Conservation (phyloP, 2,113 vertebrate genomes). For the Corythaeola cristata region DNA sequence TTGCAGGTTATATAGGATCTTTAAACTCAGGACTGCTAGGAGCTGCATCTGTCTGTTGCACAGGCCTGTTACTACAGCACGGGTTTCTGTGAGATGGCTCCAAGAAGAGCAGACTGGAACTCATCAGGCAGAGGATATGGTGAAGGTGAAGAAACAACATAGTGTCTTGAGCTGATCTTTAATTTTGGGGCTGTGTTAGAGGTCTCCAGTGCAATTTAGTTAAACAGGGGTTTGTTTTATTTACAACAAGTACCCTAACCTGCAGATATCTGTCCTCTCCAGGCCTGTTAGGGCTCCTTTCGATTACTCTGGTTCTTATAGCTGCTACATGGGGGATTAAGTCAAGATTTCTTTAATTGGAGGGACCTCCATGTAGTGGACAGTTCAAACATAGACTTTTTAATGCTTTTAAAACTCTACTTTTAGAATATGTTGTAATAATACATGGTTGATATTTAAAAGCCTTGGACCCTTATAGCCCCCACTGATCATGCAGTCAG, state of each 20-base stretch:
- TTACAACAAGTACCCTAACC: neutral
- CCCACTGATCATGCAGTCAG: neutral
- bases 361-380: neutral
- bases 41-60: neutral
- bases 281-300: neutral
- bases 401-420: neutral
- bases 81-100: neutral
- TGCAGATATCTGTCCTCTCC: neutral
- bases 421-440: neutral
- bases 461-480: neutral
- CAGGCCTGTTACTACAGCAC: neutral
- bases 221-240: neutral
- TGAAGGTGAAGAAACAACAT: neutral
- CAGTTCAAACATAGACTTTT: neutral
- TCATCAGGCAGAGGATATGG: neutral
- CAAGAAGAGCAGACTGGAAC: neutral
- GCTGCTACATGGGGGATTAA: neutral
- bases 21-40: neutral
- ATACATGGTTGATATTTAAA: neutral
- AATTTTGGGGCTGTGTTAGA: neutral
- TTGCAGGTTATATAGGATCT: neutral
- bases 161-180: neutral
- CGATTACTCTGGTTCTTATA: neutral
- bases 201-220: neutral
- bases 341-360: neutral